Evolutionary conservation across 2,888 invertebrate species (phyloP), one percentile per base, ranked within the genome.

Genomic region (Tetragnatha montana): DNA sequence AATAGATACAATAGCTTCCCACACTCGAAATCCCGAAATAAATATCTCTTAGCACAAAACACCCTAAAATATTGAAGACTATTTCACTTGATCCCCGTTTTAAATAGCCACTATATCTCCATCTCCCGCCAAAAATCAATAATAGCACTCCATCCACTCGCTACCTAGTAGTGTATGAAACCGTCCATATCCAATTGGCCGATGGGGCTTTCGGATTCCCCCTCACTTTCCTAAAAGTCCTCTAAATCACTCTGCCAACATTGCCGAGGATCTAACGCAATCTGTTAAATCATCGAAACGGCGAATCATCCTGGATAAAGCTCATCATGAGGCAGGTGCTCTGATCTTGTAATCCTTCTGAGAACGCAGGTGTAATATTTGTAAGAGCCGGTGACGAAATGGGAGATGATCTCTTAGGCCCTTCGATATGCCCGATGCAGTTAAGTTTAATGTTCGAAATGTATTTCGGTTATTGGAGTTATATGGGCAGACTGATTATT

Each of bases 301-400:
- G 83, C 69, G 49, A 60, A 69, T 35, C 35, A 35, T 19, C 35
- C 68, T 35, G 10, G 76, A 75, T 84, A 84, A 84, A 84, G 69
- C 83, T 76, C 47, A 14, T n/a, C 47, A 14, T n/a, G 68, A 75
- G 47, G 76, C 76, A 69, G 76, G 75, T 84, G 83, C 69, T 75
- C 83, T 76, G 83, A 84, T 84, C 83, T 60, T 68, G 69, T 84
- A 84, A 84, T 84, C 83, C 35, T 35, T 35, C 76, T 76, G 75
- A 76, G 75, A 74, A 82, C 83, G 83, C 83, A 84, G 83, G 83
- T 84, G 83, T 70, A 75, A 84, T 84, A 84, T 84, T 76, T 84
- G 83, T 76, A 84, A 47, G 17, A 68, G 83, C 71, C 69, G 78
- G 60, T 69, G 51, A 85, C 76, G 78, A 78, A 71, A 85, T 71